Percentiles rank a stretch among this genome's conserved stretches.
phyloP scores from a whole-genome alignment of 2,888 invertebrate genomes.

The Brachyptera putata region DNA sequence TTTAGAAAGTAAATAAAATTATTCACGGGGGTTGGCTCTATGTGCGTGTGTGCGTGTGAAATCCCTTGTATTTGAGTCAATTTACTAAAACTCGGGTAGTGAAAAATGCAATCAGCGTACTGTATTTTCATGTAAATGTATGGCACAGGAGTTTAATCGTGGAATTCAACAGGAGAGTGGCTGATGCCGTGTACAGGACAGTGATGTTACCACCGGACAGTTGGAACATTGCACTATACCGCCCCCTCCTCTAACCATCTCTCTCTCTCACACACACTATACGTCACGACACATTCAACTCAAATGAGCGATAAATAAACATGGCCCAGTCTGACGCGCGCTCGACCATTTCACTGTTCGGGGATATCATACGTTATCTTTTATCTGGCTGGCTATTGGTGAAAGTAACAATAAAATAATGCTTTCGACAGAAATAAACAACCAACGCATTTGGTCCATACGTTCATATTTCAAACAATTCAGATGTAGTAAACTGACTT shows the following conservation, averaged over 20 bases:
- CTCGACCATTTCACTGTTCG: not conserved
- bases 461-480: too few species aligned
- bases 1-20: not conserved
- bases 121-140: constrained; percentile 6
- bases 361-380: constrained; percentile 4
- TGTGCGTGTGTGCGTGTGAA: too few species aligned
- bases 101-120: constrained; percentile 3
- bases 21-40: not conserved
- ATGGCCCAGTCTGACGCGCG: not conserved
- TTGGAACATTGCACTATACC: too few species aligned
- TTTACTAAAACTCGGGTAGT: not conserved
- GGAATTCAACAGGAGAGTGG: too few species aligned
- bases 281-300: constrained; percentile 1
- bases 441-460: too few species aligned
- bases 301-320: constrained; percentile 13
- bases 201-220: not conserved
- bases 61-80: constrained; percentile 10
- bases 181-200: not conserved
- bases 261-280: too few species aligned
- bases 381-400: not conserved
- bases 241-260: too few species aligned
- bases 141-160: too few species aligned
- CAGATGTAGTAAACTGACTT: too few species aligned
- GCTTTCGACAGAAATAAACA: not conserved
- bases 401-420: not conserved